Evolutionary conservation across 2,888 invertebrate species (phyloP).

Genomic region (Amaurobius ferox): DNA sequence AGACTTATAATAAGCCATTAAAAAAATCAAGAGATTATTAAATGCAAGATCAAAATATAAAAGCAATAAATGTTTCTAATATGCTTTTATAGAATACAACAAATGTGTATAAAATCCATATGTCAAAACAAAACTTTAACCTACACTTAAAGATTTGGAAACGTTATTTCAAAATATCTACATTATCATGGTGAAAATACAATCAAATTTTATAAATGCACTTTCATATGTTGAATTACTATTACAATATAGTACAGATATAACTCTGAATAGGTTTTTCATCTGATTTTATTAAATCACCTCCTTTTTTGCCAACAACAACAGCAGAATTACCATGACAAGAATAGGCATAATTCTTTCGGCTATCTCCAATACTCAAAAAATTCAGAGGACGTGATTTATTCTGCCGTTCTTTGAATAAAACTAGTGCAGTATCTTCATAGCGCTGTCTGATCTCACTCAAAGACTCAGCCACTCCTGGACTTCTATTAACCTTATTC

Average conservation of each 20-base stretch:
- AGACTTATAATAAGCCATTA: too few relatives aligned
- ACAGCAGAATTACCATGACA: slow-evolving; percentile 73
- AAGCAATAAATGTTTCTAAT: too few relatives aligned
- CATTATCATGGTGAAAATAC: too few relatives aligned
- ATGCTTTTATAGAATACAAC: too few relatives aligned
- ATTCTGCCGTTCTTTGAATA: slow-evolving; percentile 72
- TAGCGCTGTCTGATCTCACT: slow-evolving; percentile 73
- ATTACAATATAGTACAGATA: slow-evolving; percentile 73
- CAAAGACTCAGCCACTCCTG: slow-evolving; percentile 68
- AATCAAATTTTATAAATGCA: too few relatives aligned
- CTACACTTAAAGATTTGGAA: too few relatives aligned
- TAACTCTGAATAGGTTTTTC: slow-evolving; percentile 73
- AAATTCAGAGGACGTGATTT: slow-evolving; percentile 69
- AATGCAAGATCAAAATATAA: too few relatives aligned
- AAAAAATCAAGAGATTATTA: too few relatives aligned
- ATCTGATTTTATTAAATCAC: slow-evolving; percentile 72
- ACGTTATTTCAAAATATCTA: too few relatives aligned
- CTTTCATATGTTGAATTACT: too few relatives aligned
- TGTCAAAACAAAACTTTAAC: too few relatives aligned
- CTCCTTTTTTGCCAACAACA: slow-evolving; percentile 70
- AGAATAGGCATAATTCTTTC: slow-evolving; percentile 70
- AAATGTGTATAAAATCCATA: too few relatives aligned
- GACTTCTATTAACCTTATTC: slow-evolving; percentile 50
- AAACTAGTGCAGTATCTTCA: slow-evolving; percentile 72
- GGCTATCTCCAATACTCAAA: slow-evolving; percentile 69